phyloP scores from a whole-genome alignment of 2,797 vertebrate species.

The Liparis tanakae region DNA sequence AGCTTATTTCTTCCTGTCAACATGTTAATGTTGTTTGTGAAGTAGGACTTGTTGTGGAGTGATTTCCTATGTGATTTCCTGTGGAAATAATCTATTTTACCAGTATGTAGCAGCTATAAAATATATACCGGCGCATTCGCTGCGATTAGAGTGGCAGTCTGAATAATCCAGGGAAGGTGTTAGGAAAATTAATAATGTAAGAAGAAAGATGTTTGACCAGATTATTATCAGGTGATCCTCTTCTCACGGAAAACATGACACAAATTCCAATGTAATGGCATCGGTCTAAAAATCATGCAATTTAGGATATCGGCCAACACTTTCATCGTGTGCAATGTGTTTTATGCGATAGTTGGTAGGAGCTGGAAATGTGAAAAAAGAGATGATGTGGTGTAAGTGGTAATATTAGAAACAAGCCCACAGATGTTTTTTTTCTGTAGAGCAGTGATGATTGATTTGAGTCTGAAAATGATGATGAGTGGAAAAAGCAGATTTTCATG shows the following conservation, averaged over 20 bases:
- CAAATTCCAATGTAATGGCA: neutral
- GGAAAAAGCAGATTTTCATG: conserved; percentile 2
- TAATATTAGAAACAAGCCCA: neutral
- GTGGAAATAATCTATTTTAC: conserved; percentile 1
- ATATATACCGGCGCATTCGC: neutral
- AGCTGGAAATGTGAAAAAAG: conserved; percentile 19
- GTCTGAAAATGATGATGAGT: neutral
- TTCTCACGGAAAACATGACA: neutral
- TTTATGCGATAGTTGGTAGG: neutral
- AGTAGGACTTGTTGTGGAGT: neutral
- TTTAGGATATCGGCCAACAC: neutral
- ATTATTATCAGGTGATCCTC: neutral
- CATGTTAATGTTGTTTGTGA: conserved; percentile 5
- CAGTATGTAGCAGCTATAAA: neutral
- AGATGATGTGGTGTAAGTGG: conserved; percentile 8
- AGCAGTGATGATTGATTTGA: neutral
- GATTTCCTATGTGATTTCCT: neutral
- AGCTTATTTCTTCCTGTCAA: neutral
- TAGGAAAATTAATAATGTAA: neutral
- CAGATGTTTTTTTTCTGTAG: conserved; percentile 11
- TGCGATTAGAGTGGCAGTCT: neutral
- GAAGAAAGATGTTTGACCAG: neutral
- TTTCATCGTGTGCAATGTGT: neutral
- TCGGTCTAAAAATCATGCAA: neutral
- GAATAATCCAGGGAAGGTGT: neutral